These are phyloP conservation scores for Eueides isabella DNA, from an alignment of 1,140 invertebrate genomes.

Conservation along the genomic window DNA sequence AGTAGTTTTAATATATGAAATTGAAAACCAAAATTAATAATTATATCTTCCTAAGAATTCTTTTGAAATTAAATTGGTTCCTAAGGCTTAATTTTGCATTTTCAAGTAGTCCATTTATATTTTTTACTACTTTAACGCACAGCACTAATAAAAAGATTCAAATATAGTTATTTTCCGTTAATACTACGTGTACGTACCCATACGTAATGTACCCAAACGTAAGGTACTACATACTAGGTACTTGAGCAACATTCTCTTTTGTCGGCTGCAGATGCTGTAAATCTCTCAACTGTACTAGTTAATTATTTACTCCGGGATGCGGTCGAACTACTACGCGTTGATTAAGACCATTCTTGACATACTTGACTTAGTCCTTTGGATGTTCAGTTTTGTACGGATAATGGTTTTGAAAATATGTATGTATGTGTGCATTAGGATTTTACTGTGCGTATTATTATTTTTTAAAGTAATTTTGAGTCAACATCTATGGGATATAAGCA, in stretches of 20 bases:
- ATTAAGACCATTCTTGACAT: conserved; percentile 6
- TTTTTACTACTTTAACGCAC: too few species aligned
- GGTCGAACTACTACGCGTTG: conserved; percentile 4
- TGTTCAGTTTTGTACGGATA: not conserved
- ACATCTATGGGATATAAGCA: too few species aligned
- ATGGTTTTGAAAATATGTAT: not conserved
- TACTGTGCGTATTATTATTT: not conserved
- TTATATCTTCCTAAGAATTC: too few species aligned
- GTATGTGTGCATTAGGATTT: not conserved
- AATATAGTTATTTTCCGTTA: too few species aligned
- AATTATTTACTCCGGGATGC: conserved; percentile 11
- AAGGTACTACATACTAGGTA: not conserved
- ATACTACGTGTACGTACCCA: too few species aligned
- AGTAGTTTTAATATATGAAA: too few species aligned
- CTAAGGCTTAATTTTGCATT: too few species aligned
- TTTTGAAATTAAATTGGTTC: too few species aligned
- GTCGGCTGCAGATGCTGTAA: conserved; percentile 5
- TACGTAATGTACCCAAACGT: not conserved
- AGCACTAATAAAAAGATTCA: too few species aligned
- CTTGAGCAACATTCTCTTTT: conserved; percentile 1
- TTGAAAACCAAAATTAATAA: too few species aligned
- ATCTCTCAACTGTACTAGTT: conserved; percentile 3
- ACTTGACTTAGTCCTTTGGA: not conserved
- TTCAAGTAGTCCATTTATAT: too few species aligned
- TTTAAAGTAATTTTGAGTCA: not conserved